Conservation (phyloP, 2,113 vertebrate species). For the Tetrax tetrax region DNA sequence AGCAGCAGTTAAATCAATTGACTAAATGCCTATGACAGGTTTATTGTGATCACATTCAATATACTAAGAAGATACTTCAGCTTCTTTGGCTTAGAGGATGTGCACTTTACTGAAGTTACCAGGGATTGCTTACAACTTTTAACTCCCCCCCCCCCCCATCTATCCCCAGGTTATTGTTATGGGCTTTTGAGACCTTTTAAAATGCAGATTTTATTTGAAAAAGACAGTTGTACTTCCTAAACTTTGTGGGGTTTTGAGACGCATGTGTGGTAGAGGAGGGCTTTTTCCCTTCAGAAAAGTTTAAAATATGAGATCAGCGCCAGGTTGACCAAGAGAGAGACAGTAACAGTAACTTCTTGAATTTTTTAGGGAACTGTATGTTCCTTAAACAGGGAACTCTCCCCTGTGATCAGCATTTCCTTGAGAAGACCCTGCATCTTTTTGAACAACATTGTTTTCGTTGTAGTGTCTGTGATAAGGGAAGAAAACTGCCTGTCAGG, state of each 20-base stretch:
- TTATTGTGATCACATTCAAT: neutral
- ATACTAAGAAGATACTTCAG: neutral
- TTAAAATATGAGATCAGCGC: neutral
- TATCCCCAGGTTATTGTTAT: neutral
- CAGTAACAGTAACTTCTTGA: neutral
- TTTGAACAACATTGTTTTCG: neutral
- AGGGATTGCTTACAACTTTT: neutral
- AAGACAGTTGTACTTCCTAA: neutral
- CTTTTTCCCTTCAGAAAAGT: neutral
- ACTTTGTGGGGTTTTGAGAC: neutral
- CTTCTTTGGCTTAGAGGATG: neutral
- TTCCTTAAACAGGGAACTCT: neutral
- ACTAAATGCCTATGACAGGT: neutral
- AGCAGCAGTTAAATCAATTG: neutral
- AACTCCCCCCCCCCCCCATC: accelerated
- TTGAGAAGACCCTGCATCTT: neutral
- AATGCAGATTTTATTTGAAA: neutral
- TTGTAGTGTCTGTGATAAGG: neutral
- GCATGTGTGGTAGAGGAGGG: neutral
- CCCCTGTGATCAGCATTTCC: neutral
- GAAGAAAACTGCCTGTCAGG: neutral
- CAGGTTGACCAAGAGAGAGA: neutral
- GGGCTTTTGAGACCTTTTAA: neutral
- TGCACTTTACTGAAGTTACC: neutral
- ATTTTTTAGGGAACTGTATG: neutral